Evolutionary conservation across 1,140 invertebrate genomes (phyloP), one percentile per base, ranked within the genome.

Genomic region (Coenobita brevimanus): DNA sequence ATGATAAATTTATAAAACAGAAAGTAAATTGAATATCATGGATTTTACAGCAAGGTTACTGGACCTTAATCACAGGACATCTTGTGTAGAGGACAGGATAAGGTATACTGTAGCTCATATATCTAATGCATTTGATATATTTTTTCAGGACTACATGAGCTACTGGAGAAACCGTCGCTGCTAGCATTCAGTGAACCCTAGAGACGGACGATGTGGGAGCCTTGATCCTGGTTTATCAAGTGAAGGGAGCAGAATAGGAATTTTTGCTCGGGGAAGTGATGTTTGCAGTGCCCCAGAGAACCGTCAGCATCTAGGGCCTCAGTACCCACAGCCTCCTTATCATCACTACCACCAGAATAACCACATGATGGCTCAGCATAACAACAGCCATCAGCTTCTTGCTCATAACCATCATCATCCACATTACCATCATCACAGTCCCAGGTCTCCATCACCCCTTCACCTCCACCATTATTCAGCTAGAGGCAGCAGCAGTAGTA

Each of bases 111-210:
- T n/a, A n/a, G n/a, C n/a, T n/a, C n/a, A n/a, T 71, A 71, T 30
- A 24, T 30, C 54, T n/a, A 50, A n/a, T 30, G 27, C 6, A 79
- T 21, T 46, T 38, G 3, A 6, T 80, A 54, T 33, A 33, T 24
- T 87, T 8, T 80, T 81, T 27, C 78, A 87, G 85, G 85, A 87
- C 57, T 87, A 87, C 85, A 87, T 87, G 85, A 87, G 78, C 85
- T 87, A 87, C 85, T 87, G 85, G 85, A 87, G 85, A 78, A 87
- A 87, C 67, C 85, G 85, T 71, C 85, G 85, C 41, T 87, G 85
- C 85, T 87, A 87, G 85, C 85, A 87, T 87, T 87, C 78, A 76
- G 75, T 87, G 50, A 87, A 87, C 64, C 24, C 54, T 80, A 87
- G 78, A 60, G 85, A 87, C 54, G 85, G 64, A 67, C 80, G 85